Evolutionary conservation across 1,140 invertebrate species (phyloP).

Genomic region (Trissolcus basalis): DNA sequence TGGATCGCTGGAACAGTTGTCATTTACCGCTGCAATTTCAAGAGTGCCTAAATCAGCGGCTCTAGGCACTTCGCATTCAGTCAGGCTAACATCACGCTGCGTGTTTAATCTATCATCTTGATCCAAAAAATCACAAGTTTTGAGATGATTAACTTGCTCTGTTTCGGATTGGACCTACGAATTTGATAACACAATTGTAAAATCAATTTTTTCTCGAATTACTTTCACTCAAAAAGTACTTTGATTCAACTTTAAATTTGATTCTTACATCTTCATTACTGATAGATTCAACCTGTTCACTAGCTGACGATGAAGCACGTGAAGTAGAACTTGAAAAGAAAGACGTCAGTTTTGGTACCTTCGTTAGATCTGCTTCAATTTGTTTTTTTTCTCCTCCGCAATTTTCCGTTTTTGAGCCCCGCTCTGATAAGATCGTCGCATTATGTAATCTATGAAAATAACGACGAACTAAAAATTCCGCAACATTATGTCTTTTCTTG

Average conservation of each 20-base stretch:
- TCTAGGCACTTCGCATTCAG: background rate
- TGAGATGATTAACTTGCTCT: background rate
- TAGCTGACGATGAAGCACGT: background rate
- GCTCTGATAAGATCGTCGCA: conserved; percentile 12
- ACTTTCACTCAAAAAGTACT: no score
- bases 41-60: background rate
- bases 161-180: background rate
- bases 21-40: background rate
- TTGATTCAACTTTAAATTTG: no score
- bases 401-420: conserved; percentile 16
- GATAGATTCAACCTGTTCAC: conserved; percentile 5
- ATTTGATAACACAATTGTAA: background rate
- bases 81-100: conserved; percentile 1
- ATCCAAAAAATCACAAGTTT: background rate
- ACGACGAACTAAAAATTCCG: no score
- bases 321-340: conserved; percentile 3
- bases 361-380: conserved; percentile 15
- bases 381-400: conserved; percentile 19
- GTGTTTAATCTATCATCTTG: background rate
- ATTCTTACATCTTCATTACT: conserved; percentile 3
- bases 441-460: conserved; percentile 8
- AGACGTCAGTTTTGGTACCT: conserved; percentile 17
- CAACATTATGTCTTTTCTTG: no score
- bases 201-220: no score
- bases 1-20: background rate